Evolutionary conservation across 2,888 invertebrate species (phyloP).

Genomic region (Ichneumoninae sp.): DNA sequence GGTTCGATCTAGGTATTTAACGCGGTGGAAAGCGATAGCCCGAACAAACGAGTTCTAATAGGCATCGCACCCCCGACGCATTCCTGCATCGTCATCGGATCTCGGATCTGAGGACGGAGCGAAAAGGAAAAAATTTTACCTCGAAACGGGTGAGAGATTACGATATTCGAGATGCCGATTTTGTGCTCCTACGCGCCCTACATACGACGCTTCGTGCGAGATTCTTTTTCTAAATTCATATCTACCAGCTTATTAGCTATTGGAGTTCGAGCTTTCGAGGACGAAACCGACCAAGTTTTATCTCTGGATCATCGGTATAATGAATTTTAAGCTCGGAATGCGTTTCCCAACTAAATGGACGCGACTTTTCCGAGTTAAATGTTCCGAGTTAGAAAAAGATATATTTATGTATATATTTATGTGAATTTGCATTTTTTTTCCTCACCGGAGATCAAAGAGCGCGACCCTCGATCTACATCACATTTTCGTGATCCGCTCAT

Average conservation of each 20-base stretch:
- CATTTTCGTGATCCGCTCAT: conserved; percentile 6
- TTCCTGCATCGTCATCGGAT: conserved; percentile 58
- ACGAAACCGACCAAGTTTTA: background rate
- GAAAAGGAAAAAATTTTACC: conserved; percentile 4
- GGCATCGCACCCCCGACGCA: conserved; percentile 39
- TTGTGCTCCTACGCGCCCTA: background rate
- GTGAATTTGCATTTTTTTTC: background rate
- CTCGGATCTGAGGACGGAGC: background rate
- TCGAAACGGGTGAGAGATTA: conserved; percentile 27
- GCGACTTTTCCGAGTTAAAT: background rate
- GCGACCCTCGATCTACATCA: conserved; percentile 17
- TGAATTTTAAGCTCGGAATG: background rate
- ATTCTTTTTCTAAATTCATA: background rate
- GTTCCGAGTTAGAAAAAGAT: background rate
- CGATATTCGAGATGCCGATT: conserved; percentile 20
- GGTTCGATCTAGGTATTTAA: conserved; percentile 50
- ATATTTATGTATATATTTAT: background rate
- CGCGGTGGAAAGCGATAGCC: conserved; percentile 64
- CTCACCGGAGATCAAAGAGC: conserved; percentile 1
- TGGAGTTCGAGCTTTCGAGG: background rate
- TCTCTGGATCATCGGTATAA: background rate
- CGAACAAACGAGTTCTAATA: conserved; percentile 63
- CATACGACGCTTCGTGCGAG: background rate
- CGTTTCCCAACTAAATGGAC: background rate
- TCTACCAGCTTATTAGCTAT: conserved; percentile 4